Evolutionary conservation across 1,140 invertebrate species (phyloP).

Genomic region (Platyura marginata): DNA sequence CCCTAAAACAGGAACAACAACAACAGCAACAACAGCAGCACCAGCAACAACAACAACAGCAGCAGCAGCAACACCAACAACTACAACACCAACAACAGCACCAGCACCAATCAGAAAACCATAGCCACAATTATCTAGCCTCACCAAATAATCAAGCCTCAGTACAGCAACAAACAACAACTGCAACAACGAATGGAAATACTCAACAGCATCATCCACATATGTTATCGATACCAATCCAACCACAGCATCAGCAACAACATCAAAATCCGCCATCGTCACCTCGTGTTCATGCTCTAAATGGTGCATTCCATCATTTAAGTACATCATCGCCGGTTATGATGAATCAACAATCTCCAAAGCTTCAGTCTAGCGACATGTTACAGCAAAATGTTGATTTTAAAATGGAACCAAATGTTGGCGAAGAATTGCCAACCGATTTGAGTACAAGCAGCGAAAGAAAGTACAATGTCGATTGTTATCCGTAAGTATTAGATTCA

Average conservation of each 20-base stretch:
- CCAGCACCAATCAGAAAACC: background rate
- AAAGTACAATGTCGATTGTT: slow-evolving; percentile 14
- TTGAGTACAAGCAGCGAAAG: slow-evolving; percentile 24
- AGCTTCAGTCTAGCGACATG: slow-evolving; percentile 13
- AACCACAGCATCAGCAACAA: slow-evolving; percentile 1
- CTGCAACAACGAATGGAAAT: background rate
- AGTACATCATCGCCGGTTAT: slow-evolving; percentile 13
- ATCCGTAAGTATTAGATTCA: slow-evolving; percentile 17
- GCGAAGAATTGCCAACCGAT: slow-evolving; percentile 31
- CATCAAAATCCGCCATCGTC: slow-evolving; percentile 16
- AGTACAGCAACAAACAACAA: background rate
- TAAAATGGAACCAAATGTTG: slow-evolving; percentile 15
- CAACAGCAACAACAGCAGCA: background rate
- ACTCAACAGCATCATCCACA: background rate
- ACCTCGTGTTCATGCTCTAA: slow-evolving; percentile 21
- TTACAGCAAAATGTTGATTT: slow-evolving; percentile 16
- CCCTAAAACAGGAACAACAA: background rate
- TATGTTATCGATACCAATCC: slow-evolving; percentile 6
- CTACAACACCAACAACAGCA: slow-evolving; percentile 13
- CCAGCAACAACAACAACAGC: slow-evolving; percentile 61
- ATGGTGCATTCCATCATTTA: slow-evolving; percentile 21
- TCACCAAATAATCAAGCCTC: slow-evolving; percentile 7
- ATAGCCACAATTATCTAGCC: slow-evolving; percentile 13
- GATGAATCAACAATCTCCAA: too few species aligned
- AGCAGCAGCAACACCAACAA: slow-evolving; percentile 43